phyloP scores from a whole-genome alignment of 2,888 invertebrate genomes.

The Zaprionus obscuricornis region DNA sequence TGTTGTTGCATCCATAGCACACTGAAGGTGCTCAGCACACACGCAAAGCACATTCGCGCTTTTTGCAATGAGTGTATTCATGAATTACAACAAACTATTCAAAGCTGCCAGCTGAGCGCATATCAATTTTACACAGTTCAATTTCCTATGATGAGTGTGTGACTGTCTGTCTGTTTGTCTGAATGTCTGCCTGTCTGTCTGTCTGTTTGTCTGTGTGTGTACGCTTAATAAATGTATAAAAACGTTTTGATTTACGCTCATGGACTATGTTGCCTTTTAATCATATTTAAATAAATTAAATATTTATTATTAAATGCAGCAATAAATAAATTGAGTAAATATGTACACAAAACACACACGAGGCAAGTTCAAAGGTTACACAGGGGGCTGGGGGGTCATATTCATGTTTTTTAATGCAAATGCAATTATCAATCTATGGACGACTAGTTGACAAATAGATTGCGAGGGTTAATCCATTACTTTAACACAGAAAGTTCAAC shows the following conservation, averaged over 20 bases:
- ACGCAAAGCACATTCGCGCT: too few species aligned
- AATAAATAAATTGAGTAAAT: conserved; percentile 71
- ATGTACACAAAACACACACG: conserved; percentile 21
- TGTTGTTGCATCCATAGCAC: conserved; percentile 15
- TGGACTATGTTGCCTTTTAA: conserved; percentile 59
- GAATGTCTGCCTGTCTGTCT: not conserved
- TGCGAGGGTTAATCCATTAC: too few species aligned
- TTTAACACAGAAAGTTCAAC: too few species aligned
- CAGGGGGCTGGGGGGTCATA: too few species aligned
- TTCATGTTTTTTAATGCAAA: conserved; percentile 15
- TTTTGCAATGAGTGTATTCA: conserved; percentile 46
- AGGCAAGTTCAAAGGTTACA: not conserved
- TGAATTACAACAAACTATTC: conserved; percentile 67
- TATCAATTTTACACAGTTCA: conserved; percentile 71
- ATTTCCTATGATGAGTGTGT: too few species aligned
- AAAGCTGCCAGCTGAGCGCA: conserved; percentile 77
- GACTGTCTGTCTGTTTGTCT: too few species aligned
- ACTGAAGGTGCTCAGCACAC: conserved; percentile 20
- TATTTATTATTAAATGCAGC: conserved; percentile 66
- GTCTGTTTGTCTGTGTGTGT: conserved; percentile 2
- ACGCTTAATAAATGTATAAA: conserved; percentile 68
- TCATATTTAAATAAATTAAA: conserved; percentile 78
- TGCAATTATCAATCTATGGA: conserved; percentile 30
- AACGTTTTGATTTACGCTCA: conserved; percentile 74
- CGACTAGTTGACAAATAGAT: conserved; percentile 21